Evolutionary conservation across 1,140 invertebrate genomes (phyloP).

Genomic region (Bilobella aurantiaca): DNA sequence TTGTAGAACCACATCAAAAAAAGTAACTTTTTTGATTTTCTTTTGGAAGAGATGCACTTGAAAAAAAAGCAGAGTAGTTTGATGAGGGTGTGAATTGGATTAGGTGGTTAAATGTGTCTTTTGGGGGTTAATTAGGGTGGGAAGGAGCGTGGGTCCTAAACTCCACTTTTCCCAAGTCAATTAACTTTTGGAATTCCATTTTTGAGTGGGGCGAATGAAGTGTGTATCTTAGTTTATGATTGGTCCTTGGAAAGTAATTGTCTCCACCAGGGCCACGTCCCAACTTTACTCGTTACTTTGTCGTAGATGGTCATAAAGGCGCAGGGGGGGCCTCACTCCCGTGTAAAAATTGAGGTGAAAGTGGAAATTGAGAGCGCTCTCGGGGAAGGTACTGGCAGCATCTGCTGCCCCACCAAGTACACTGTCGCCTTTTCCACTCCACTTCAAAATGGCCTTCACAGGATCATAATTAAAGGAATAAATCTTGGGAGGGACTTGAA

Average conservation of each 20-base stretch:
- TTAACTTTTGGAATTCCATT: background rate
- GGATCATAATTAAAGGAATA: conserved; percentile 7
- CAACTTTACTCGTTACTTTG: background rate
- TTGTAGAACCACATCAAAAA: too few relatives aligned
- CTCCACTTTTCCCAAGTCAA: background rate
- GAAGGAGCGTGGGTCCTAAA: background rate
- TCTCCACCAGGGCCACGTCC: background rate
- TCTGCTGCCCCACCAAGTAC: background rate
- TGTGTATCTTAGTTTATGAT: background rate
- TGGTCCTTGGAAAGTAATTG: background rate
- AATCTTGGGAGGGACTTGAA: background rate
- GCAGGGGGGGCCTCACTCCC: background rate
- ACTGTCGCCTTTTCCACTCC: background rate
- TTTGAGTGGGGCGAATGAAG: background rate
- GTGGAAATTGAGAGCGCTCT: too few relatives aligned
- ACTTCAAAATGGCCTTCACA: background rate
- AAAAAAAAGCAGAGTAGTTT: too few relatives aligned
- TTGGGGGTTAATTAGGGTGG: background rate
- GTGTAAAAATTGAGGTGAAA: background rate
- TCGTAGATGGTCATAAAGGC: background rate
- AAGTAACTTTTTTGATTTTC: too few relatives aligned
- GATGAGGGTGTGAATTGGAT: too few relatives aligned
- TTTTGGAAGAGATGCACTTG: too few relatives aligned
- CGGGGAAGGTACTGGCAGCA: background rate
- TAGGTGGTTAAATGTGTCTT: too few relatives aligned